Conservation (phyloP, 2,113 vertebrate genomes). For the Bubo scandiacus region DNA sequence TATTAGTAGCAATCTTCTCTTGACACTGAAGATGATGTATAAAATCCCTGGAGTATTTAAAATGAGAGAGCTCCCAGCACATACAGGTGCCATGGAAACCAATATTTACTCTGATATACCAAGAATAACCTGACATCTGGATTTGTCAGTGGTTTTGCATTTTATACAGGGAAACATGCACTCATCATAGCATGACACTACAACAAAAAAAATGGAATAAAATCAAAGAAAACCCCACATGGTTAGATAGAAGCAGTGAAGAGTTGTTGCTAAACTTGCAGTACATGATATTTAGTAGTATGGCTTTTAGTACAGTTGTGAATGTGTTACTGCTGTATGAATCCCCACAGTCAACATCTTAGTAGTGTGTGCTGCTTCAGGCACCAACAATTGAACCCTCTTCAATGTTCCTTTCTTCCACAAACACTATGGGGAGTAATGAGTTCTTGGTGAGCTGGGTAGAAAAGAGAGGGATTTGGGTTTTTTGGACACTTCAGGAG, state of each 20-base stretch:
- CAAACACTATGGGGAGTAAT: background rate
- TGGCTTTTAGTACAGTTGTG: background rate
- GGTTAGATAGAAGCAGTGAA: background rate
- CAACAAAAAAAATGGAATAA: background rate
- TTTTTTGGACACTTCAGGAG: background rate
- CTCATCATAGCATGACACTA: background rate
- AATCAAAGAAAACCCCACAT: background rate
- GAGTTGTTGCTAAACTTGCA: background rate
- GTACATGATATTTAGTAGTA: background rate
- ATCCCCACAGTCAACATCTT: background rate
- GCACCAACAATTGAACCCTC: background rate
- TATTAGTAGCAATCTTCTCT: background rate
- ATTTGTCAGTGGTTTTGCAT: background rate
- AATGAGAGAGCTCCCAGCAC: background rate
- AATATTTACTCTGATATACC: constrained; percentile 23
- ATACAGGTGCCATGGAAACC: constrained; percentile 9
- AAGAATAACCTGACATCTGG: background rate
- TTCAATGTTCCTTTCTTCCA: background rate
- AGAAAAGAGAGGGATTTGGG: too few relatives aligned
- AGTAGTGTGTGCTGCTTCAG: background rate
- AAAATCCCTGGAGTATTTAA: constrained; percentile 5
- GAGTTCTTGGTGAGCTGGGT: background rate
- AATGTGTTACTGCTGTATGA: background rate
- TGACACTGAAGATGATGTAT: background rate
- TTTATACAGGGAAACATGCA: background rate